A percentile compares a stretch with the other conserved stretches of the same genome.
phyloP scores from a whole-genome alignment of 2,888 invertebrate genomes.

The Rhodophaea formosa region DNA sequence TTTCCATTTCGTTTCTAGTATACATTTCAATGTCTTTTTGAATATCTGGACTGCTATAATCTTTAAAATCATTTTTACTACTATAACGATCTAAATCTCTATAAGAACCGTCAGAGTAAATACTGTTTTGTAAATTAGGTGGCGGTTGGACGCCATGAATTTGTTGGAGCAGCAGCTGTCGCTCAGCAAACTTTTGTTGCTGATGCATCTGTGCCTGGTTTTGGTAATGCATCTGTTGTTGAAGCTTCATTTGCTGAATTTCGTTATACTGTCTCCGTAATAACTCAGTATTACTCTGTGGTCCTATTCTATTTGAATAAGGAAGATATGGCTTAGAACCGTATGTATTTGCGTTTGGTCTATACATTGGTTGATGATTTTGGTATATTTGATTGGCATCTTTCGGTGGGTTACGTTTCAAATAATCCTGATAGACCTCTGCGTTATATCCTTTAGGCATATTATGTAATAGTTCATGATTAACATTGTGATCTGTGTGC shows the following conservation, averaged over 20 bases:
- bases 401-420: constrained; percentile 81
- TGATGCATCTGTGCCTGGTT: constrained; percentile 83
- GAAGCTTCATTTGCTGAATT: constrained; percentile 83
- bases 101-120: constrained; percentile 72
- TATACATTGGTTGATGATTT: constrained; percentile 76
- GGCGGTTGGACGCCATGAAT: constrained; percentile 79
- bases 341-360: constrained; percentile 70
- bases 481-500: constrained; percentile 70
- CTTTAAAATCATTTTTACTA: constrained; percentile 71
- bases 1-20: constrained; percentile 65
- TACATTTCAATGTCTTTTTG: constrained; percentile 67
- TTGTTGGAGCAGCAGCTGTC: constrained; percentile 82
- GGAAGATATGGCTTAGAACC: constrained; percentile 76
- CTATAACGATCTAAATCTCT: constrained; percentile 72
- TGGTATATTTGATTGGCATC: constrained; percentile 80
- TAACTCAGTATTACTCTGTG: constrained; percentile 82
- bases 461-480: constrained; percentile 69
- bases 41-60: constrained; percentile 64
- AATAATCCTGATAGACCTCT: constrained; percentile 80
- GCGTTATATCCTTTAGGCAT: constrained; percentile 80
- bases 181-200: constrained; percentile 83
- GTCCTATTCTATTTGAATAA: constrained; percentile 75
- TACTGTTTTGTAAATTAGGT: constrained; percentile 73
- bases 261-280: constrained; percentile 83
- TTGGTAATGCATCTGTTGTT: constrained; percentile 83